Percentiles rank a stretch among this genome's conserved stretches.
phyloP scores from a whole-genome alignment of 2,797 vertebrate species.

The Mionectes olivaceus region DNA sequence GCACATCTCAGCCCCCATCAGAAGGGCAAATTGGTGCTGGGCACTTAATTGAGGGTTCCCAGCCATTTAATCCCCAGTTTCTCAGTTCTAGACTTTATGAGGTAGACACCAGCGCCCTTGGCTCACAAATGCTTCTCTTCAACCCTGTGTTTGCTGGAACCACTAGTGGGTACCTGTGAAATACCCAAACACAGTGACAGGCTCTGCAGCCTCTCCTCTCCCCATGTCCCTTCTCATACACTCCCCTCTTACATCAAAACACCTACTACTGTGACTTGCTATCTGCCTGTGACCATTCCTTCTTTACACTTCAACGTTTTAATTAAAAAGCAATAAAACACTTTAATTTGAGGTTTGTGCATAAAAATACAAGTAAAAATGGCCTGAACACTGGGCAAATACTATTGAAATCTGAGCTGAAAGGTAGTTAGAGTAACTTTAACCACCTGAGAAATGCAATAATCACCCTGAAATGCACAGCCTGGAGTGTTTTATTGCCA shows the following conservation, averaged over 20 bases:
- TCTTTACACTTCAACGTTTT: constrained; percentile 62
- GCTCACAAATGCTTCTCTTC: constrained; percentile 23
- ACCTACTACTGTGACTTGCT: neutral
- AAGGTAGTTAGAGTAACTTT: constrained; percentile 77
- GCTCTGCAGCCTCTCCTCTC: neutral
- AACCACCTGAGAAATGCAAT: constrained; percentile 76
- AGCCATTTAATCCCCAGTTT: neutral
- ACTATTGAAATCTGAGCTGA: constrained; percentile 71
- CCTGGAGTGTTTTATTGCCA: constrained; percentile 73
- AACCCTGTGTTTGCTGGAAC: neutral
- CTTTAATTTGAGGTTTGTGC: constrained; percentile 69
- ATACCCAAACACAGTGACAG: neutral
- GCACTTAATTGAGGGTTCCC: neutral
- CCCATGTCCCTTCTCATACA: neutral
- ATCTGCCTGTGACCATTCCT: constrained; percentile 46
- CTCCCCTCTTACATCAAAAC: neutral
- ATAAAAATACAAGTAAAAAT: constrained; percentile 71
- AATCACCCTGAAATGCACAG: constrained; percentile 74
- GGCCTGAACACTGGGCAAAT: constrained; percentile 68
- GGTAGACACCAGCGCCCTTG: neutral
- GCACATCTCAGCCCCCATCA: rapidly evolving
- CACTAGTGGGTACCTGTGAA: constrained; percentile 18
- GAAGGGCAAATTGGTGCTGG: neutral
- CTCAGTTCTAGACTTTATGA: constrained; percentile 6
- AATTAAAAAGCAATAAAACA: constrained; percentile 79